Conservation (phyloP, 2,888 invertebrate species). For the Erebia epiphron region DNA sequence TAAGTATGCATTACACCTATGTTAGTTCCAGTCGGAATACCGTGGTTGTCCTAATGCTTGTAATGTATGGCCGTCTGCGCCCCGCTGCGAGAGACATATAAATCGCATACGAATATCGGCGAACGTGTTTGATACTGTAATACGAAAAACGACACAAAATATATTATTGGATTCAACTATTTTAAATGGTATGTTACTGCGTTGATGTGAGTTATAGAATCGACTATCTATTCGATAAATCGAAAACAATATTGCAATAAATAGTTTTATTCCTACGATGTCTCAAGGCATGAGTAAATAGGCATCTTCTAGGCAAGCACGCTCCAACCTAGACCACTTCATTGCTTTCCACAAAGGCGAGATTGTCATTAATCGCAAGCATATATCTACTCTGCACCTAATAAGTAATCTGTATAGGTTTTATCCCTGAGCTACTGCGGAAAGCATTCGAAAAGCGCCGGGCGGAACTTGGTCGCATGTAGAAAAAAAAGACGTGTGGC, state of each 20-base stretch:
- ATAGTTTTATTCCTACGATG: too few relatives aligned
- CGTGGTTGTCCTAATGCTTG: conserved; percentile 44
- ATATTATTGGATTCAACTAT: conserved; percentile 12
- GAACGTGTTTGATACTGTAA: conserved; percentile 38
- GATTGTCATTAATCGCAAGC: too few relatives aligned
- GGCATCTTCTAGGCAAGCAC: too few relatives aligned
- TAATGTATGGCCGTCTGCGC: conserved; percentile 47
- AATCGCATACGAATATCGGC: conserved; percentile 58
- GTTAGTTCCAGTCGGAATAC: conserved; percentile 24
- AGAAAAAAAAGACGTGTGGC: too few relatives aligned
- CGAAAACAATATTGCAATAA: neutral
- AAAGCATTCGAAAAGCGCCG: too few relatives aligned
- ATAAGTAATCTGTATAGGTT: too few relatives aligned
- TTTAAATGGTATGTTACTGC: neutral
- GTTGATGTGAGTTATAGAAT: neutral
- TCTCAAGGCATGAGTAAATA: too few relatives aligned
- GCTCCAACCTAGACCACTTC: too few relatives aligned
- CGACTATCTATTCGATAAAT: neutral
- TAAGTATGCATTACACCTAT: neutral
- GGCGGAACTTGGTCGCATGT: too few relatives aligned
- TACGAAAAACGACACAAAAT: conserved; percentile 30
- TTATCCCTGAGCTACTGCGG: too few relatives aligned
- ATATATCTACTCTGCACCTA: too few relatives aligned
- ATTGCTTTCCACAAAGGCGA: too few relatives aligned
- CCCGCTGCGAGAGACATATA: conserved; percentile 72